phyloP scores from a whole-genome alignment of 2,888 invertebrate genomes.

The Drosophila anceps region DNA sequence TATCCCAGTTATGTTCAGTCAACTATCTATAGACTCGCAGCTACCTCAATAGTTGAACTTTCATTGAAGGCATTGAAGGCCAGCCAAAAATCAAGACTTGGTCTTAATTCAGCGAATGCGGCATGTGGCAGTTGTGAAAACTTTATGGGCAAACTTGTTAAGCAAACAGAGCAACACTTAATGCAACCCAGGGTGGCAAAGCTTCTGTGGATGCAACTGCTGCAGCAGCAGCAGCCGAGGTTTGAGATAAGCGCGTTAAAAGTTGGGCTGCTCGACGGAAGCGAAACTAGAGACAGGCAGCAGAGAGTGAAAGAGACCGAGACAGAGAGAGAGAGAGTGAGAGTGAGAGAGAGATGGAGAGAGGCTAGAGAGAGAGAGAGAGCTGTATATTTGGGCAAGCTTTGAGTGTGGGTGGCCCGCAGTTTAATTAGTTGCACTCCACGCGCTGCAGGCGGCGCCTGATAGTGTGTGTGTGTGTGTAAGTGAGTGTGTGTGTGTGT shows the following conservation, averaged over 20 bases:
- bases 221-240: constrained; percentile 18
- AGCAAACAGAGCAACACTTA: constrained; percentile 66
- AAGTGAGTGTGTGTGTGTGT: background rate
- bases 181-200: constrained; percentile 25
- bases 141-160: constrained; percentile 74
- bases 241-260: constrained; percentile 71
- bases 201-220: constrained; percentile 11
- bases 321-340: background rate
- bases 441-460: constrained; percentile 24
- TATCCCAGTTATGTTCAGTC: background rate
- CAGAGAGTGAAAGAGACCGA: too few relatives aligned
- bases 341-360: background rate
- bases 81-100: constrained; percentile 23
- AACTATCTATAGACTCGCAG: background rate
- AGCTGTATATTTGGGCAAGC: constrained; percentile 18
- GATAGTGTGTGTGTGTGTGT: constrained; percentile 3
- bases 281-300: constrained; percentile 13
- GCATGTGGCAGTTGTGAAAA: constrained; percentile 55
- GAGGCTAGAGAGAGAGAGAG: background rate
- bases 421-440: constrained; percentile 74
- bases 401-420: constrained; percentile 28
- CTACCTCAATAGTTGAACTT: background rate
- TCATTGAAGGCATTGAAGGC: constrained; percentile 15
- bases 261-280: constrained; percentile 44
- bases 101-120: constrained; percentile 21